Percentiles rank a stretch among this genome's conserved stretches.
These are phyloP conservation scores for Erythrocercus mccallii DNA, from an alignment of 2,113 vertebrate genomes.

Conservation along the genomic window DNA sequence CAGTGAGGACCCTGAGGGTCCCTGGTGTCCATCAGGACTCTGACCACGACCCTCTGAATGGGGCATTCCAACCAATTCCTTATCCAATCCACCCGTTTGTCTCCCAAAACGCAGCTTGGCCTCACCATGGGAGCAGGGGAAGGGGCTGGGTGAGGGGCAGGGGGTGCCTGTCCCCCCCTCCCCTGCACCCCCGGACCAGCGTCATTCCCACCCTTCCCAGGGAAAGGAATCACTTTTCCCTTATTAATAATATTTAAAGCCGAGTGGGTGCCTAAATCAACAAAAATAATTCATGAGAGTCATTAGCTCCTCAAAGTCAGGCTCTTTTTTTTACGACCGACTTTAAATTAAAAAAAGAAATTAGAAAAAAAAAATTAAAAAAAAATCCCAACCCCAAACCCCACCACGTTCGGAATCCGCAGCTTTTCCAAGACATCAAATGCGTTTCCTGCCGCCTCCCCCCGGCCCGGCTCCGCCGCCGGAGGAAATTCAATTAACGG, in stretches of 20 bases:
- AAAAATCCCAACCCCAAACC: not conserved
- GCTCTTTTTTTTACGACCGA: slow-evolving; percentile 15
- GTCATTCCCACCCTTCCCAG: not conserved
- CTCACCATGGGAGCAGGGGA: rapidly evolving
- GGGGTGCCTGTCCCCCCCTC: not conserved
- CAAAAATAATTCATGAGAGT: slow-evolving; percentile 71
- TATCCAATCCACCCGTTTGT: too few species aligned
- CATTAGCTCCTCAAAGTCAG: slow-evolving; percentile 61
- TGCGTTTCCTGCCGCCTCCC: slow-evolving; percentile 51
- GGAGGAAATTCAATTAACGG: slow-evolving; percentile 73
- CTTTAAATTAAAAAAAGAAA: slow-evolving; percentile 51
- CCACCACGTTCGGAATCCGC: not conserved
- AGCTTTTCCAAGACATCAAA: slow-evolving; percentile 66
- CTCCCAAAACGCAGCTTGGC: rapidly evolving
- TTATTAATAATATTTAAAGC: slow-evolving; percentile 56
- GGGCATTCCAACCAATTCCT: not conserved
- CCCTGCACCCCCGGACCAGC: not conserved
- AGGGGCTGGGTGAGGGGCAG: not conserved
- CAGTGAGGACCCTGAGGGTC: not conserved
- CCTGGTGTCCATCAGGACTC: not conserved
- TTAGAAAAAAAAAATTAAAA: not conserved
- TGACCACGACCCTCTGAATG: not conserved
- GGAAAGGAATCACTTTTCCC: not conserved
- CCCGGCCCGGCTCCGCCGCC: slow-evolving; percentile 43
- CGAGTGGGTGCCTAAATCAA: slow-evolving; percentile 66